These are phyloP conservation scores for Antheraea assamensis DNA, from an alignment of 2,888 invertebrate species.

Conservation along the genomic window DNA sequence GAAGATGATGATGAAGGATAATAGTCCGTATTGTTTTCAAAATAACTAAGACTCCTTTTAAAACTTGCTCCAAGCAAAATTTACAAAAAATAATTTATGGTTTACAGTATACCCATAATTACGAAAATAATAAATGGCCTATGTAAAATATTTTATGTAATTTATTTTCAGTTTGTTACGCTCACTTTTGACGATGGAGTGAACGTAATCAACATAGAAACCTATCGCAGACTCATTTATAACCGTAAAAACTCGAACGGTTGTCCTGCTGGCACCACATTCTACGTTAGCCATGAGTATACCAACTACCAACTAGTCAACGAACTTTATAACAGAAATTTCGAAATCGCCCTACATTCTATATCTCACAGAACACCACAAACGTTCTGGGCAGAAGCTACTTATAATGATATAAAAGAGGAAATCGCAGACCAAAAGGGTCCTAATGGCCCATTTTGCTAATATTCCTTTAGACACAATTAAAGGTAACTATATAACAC, in stretches of 20 bases:
- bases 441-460: slow-evolving; percentile 76
- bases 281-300: slow-evolving; percentile 88
- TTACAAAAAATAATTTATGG: too few relatives aligned
- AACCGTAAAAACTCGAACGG: slow-evolving; percentile 84
- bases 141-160: neutral
- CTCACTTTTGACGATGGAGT: slow-evolving; percentile 87
- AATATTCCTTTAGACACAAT: slow-evolving; percentile 72
- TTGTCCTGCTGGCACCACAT: slow-evolving; percentile 84
- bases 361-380: slow-evolving; percentile 81
- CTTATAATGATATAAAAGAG: slow-evolving; percentile 67
- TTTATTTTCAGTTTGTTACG: slow-evolving; percentile 81
- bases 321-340: slow-evolving; percentile 81
- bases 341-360: slow-evolving; percentile 87
- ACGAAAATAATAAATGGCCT: too few relatives aligned
- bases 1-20: too few relatives aligned
- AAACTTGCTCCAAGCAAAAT: too few relatives aligned
- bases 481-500: slow-evolving; percentile 45
- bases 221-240: slow-evolving; percentile 78
- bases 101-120: too few relatives aligned
- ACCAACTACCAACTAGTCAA: slow-evolving; percentile 85
- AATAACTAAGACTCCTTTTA: too few relatives aligned
- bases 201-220: slow-evolving; percentile 76
- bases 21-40: too few relatives aligned
- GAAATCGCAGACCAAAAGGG: slow-evolving; percentile 84
- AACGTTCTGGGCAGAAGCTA: slow-evolving; percentile 82